Percentiles rank a stretch among this genome's conserved stretches.
These are phyloP conservation scores for Candoia aspera DNA, from an alignment of 2,113 vertebrate species.

Conservation along the genomic window DNA sequence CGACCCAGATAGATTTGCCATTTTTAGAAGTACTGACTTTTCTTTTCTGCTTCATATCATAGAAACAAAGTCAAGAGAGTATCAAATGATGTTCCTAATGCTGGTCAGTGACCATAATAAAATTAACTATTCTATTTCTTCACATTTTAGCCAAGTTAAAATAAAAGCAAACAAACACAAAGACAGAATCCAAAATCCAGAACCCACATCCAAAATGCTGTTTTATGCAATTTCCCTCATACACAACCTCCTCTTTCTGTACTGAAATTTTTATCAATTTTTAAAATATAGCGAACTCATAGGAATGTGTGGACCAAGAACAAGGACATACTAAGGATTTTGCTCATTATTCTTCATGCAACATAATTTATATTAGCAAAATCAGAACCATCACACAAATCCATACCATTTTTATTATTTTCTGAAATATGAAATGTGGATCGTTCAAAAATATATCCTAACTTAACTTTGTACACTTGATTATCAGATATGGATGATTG, in stretches of 20 bases:
- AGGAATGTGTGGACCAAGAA: background rate
- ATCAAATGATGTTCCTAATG: too few relatives aligned
- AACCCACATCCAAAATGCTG: background rate
- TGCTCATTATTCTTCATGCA: background rate
- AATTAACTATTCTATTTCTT: background rate
- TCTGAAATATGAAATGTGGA: background rate
- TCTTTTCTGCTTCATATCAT: too few relatives aligned
- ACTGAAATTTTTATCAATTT: background rate
- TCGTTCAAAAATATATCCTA: background rate
- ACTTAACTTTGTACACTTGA: background rate
- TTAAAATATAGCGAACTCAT: background rate
- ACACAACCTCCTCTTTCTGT: background rate
- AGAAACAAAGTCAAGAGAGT: too few relatives aligned
- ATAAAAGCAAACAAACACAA: background rate
- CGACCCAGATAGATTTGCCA: too few relatives aligned
- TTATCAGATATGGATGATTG: background rate
- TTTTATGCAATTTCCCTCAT: background rate
- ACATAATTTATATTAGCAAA: background rate
- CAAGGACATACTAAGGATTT: background rate
- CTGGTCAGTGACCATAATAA: too few relatives aligned
- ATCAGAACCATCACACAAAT: background rate
- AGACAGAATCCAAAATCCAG: too few relatives aligned
- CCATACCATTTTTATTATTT: too few relatives aligned
- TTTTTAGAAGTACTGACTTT: too few relatives aligned
- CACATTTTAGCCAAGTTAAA: background rate